Evolutionary conservation across 1,140 invertebrate genomes (phyloP).

Genomic region (Bombus difficillimus): DNA sequence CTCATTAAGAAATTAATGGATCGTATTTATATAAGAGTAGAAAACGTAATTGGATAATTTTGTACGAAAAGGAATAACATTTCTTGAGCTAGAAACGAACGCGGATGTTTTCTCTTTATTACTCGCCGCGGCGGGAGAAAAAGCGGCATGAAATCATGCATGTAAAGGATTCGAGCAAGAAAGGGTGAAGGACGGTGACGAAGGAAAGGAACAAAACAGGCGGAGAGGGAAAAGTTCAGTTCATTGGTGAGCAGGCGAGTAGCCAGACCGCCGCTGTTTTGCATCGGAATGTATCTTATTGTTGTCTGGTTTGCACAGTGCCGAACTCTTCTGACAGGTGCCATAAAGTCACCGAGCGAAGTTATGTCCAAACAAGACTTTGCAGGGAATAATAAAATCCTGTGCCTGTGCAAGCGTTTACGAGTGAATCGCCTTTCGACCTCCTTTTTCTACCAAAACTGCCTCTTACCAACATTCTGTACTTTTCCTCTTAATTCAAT

Average conservation of each 20-base stretch:
- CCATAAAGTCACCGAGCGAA: constrained; percentile 73
- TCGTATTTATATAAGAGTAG: neutral
- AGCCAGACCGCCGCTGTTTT: constrained; percentile 64
- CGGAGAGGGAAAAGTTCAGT: constrained; percentile 47
- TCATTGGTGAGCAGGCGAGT: constrained; percentile 47
- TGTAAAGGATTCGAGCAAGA: constrained; percentile 40
- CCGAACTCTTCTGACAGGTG: constrained; percentile 73
- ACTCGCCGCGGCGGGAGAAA: constrained; percentile 27
- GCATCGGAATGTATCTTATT: constrained; percentile 77
- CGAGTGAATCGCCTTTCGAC: neutral
- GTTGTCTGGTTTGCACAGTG: constrained; percentile 71
- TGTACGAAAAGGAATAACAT: neutral
- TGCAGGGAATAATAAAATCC: constrained; percentile 65
- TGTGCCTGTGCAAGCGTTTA: neutral
- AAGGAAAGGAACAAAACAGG: constrained; percentile 24
- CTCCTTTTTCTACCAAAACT: constrained; percentile 4
- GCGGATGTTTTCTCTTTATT: neutral
- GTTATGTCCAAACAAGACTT: constrained; percentile 69
- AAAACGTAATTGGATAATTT: neutral
- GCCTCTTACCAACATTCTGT: neutral
- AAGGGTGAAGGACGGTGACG: constrained; percentile 42
- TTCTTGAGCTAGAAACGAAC: neutral
- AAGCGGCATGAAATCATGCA: constrained; percentile 25
- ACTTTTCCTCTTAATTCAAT: neutral
- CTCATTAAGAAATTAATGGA: neutral